These are phyloP conservation scores for Lathronympha strigana DNA, from an alignment of 2,888 invertebrate species.

Conservation along the genomic window DNA sequence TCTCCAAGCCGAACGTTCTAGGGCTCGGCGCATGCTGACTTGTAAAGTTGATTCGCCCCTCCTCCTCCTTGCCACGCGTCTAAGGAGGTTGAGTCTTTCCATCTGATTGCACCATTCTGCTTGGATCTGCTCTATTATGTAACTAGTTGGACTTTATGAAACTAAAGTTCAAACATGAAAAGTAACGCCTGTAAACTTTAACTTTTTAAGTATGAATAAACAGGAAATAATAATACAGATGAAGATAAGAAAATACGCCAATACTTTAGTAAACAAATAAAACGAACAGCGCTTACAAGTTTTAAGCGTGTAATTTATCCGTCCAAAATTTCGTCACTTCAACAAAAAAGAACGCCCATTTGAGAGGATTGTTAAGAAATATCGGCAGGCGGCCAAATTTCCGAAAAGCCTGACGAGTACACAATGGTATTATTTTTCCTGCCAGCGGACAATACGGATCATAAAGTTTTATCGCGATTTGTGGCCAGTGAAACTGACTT, in stretches of 20 bases:
- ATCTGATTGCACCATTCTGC: no score
- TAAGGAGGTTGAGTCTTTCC: no score
- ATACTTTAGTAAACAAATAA: not conserved
- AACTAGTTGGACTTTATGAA: no score
- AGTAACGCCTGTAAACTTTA: no score
- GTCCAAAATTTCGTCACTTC: slow-evolving; percentile 16
- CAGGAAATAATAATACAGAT: no score
- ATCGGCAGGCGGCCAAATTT: slow-evolving; percentile 17
- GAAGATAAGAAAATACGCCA: not conserved
- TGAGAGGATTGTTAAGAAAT: slow-evolving; percentile 26
- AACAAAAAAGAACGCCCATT: slow-evolving; percentile 17
- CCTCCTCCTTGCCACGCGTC: no score
- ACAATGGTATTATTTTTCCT: slow-evolving; percentile 62
- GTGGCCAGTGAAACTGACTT: slow-evolving; percentile 45
- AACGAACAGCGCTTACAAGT: not conserved
- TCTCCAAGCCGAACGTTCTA: no score
- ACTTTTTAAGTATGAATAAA: no score
- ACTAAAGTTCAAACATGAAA: no score
- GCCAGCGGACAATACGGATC: slow-evolving; percentile 67
- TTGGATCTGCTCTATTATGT: no score
- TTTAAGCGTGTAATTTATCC: slow-evolving; percentile 14
- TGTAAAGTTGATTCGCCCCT: no score
- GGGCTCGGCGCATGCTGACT: no score
- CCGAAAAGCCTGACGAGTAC: slow-evolving; percentile 30
- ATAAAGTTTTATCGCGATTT: slow-evolving; percentile 66